A percentile compares a stretch with the other conserved stretches of the same genome.
These are phyloP conservation scores for Acestrorhynchus altus DNA, from an alignment of 2,797 vertebrate species.

Conservation along the genomic window DNA sequence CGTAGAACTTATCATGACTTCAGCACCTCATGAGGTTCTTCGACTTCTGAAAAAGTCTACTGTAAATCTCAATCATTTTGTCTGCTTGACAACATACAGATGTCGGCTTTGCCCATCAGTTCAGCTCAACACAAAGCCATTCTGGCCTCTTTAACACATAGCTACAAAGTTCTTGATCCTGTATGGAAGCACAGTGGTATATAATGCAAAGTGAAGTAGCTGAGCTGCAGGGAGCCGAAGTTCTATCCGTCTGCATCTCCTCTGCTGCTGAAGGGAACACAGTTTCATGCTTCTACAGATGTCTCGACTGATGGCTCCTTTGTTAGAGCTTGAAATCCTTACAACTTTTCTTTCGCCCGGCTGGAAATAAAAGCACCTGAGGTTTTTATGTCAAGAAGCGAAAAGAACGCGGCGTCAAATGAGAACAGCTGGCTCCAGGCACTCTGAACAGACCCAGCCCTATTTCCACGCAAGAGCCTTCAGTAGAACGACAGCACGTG, in stretches of 20 bases:
- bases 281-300: constrained; percentile 51
- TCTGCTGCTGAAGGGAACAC: constrained; percentile 53
- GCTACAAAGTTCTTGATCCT: background rate
- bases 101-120: background rate
- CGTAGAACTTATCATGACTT: too few species aligned
- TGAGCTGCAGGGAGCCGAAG: constrained; percentile 1
- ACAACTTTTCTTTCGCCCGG: constrained; percentile 51
- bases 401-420: constrained; percentile 13
- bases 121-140: background rate
- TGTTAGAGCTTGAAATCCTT: constrained; percentile 63
- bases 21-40: too few species aligned
- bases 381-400: constrained; percentile 14
- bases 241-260: background rate
- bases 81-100: background rate
- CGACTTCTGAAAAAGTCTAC: background rate
- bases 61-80: constrained; percentile 1
- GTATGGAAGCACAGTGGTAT: background rate
- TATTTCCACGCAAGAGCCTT: background rate
- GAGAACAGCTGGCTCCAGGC: constrained; percentile 4
- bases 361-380: constrained; percentile 31
- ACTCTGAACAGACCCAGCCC: background rate
- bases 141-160: background rate
- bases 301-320: constrained; percentile 65
- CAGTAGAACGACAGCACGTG: background rate
- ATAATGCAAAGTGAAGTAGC: background rate